These are phyloP conservation scores for Neopelma chrysocephalum DNA, from an alignment of 2,797 vertebrate genomes.

Conservation along the genomic window DNA sequence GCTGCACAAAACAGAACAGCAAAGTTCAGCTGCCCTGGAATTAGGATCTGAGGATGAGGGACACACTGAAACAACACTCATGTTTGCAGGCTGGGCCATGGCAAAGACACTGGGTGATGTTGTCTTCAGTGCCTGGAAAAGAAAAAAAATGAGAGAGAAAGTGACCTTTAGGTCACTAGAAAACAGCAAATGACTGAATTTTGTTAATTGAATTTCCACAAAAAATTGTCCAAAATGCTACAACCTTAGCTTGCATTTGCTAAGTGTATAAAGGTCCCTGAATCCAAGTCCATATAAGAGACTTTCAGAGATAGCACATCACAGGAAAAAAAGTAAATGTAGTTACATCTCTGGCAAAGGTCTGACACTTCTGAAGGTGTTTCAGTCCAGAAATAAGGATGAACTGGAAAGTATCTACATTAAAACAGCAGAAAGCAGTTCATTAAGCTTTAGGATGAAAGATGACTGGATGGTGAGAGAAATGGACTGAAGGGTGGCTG, in stretches of 20 bases:
- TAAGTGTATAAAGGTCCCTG: neutral
- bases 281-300: neutral
- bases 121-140: neutral
- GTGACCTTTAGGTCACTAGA: neutral
- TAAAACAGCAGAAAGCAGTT: neutral
- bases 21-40: neutral
- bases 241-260: neutral
- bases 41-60: neutral
- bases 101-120: neutral
- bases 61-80: neutral
- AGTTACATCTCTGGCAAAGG: neutral
- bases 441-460: neutral
- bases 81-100: neutral
- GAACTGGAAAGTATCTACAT: neutral
- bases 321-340: neutral
- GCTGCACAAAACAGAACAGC: neutral
- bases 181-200: neutral
- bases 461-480: neutral
- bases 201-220: neutral
- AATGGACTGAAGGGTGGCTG: neutral
- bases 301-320: neutral
- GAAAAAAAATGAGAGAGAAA: neutral
- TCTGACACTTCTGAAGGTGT: neutral
- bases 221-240: neutral
- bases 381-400: neutral